Percentiles rank a stretch among this genome's conserved stretches.
phyloP scores from a whole-genome alignment of 2,888 invertebrate genomes.

The Drosophila prolongata region DNA sequence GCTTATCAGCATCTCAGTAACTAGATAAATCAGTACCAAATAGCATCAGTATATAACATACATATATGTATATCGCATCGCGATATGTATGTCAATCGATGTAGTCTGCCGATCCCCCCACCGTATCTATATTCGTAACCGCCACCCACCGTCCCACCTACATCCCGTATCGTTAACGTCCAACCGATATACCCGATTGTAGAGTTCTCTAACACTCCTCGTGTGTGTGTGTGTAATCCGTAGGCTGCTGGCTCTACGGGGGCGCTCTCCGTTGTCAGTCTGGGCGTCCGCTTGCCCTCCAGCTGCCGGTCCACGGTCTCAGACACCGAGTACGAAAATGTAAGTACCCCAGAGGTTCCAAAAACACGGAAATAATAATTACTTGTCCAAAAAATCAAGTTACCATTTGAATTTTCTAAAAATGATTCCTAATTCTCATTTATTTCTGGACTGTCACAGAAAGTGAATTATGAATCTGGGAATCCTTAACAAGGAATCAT shows the following conservation, averaged over 20 bases:
- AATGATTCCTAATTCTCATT: too few species aligned
- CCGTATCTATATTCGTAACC: slow-evolving; percentile 7
- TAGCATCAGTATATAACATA: slow-evolving; percentile 24
- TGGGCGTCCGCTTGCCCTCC: slow-evolving; percentile 87
- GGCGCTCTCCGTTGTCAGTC: slow-evolving; percentile 84
- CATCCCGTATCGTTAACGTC: slow-evolving; percentile 3
- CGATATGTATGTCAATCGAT: slow-evolving; percentile 7
- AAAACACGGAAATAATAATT: background rate
- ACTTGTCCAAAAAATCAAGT: too few species aligned
- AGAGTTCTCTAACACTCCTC: slow-evolving; percentile 38
- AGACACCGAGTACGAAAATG: slow-evolving; percentile 96
- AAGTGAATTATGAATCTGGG: too few species aligned
- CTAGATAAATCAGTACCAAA: slow-evolving; percentile 10
- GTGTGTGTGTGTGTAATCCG: slow-evolving; percentile 80
- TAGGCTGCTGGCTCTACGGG: slow-evolving; percentile 89
- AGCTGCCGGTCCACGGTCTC: slow-evolving; percentile 95
- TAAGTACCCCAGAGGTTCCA: slow-evolving; percentile 86
- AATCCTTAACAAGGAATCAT: background rate
- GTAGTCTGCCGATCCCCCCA: slow-evolving; percentile 7
- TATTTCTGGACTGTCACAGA: too few species aligned
- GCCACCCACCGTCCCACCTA: slow-evolving; percentile 1
- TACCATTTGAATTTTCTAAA: too few species aligned
- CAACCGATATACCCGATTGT: slow-evolving; percentile 3
- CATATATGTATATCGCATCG: slow-evolving; percentile 10
- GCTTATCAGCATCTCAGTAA: slow-evolving; percentile 27